These are phyloP conservation scores for Threskiornis aethiopicus DNA, from an alignment of 2,797 vertebrate genomes.

Conservation along the genomic window DNA sequence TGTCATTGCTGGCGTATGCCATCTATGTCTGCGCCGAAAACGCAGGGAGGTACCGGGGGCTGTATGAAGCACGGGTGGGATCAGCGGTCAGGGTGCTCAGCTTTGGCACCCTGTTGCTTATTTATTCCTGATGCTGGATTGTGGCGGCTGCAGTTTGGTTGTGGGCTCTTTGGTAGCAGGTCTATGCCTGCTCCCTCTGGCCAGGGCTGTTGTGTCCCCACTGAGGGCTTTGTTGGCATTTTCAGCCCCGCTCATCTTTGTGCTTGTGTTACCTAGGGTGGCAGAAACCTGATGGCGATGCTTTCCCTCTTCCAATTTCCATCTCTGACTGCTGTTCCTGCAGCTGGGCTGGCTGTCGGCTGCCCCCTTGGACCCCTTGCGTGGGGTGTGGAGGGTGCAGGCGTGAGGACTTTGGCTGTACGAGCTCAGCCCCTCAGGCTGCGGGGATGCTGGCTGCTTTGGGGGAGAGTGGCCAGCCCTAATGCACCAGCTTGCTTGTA, in stretches of 20 bases:
- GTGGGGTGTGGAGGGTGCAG: background rate
- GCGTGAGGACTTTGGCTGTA: background rate
- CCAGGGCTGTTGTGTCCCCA: background rate
- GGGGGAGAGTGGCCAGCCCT: background rate
- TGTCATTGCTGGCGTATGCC: background rate
- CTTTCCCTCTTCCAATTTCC: background rate
- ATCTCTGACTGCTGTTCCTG: background rate
- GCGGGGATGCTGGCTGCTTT: background rate
- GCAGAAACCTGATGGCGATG: background rate
- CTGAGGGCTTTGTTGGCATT: background rate
- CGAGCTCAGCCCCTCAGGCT: background rate
- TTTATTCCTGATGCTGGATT: background rate
- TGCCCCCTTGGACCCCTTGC: background rate
- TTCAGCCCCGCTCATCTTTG: background rate
- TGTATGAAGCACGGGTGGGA: fast-evolving
- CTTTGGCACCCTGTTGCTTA: background rate
- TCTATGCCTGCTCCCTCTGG: background rate
- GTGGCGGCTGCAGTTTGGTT: background rate
- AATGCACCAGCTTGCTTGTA: fast-evolving
- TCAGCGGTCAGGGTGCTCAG: background rate
- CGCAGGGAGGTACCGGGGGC: background rate
- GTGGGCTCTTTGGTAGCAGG: background rate
- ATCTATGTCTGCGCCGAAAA: background rate
- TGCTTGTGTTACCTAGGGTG: background rate
- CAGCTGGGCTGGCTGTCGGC: background rate